Evolutionary conservation across 2,888 invertebrate genomes (phyloP), one percentile per base, ranked within the genome.

Genomic region (Aporophyla lueneburgensis): DNA sequence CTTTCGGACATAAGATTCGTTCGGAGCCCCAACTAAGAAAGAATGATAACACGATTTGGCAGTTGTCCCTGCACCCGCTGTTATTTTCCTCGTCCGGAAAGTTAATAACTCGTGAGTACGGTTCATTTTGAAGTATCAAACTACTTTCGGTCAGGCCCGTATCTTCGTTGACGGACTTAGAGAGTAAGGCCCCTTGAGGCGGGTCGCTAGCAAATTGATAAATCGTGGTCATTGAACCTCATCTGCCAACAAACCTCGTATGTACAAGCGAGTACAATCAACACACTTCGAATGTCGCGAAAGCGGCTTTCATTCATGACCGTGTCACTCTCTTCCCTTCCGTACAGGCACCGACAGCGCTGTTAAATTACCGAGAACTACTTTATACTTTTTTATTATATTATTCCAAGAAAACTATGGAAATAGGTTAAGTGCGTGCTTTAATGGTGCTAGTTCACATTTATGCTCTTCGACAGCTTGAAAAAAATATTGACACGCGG

Each of bases 261-360:
- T 24, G 49, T 67, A 72, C 58, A 67, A 58, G 59, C n/a, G 51
- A 62, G 69, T 71, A 69, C 70, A 76, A 70, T 70, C 65, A 65
- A 66, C 84, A 71, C 66, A 71, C 65, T 56, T 61, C n/a, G 61
- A 24, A 49, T 73, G 72, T 87, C 87, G 92, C 89, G 93, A 92
- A 92, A 92, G 92, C 87, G 49, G 90, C 92, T 91, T 93, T 92
- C 91, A 70, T 87, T 76, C 76, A 81, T 90, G 89, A 89, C 91
- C 88, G 90, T 90, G 89, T 91, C 89, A 89, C 78, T 87, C 73
- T 67, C 73, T 87, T 85, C 78, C 87, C 71, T 80, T 76, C 65
- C 78, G 70, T 80, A 78, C 74, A 74, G 27, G 24, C 70, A 12
- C 56, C 21, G 24, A 71, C 74, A 72, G 54, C 53, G 33, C 27